Base-by-base conservation (phyloP, 2,797 vertebrate species). In the Botia kubotai region DNA sequence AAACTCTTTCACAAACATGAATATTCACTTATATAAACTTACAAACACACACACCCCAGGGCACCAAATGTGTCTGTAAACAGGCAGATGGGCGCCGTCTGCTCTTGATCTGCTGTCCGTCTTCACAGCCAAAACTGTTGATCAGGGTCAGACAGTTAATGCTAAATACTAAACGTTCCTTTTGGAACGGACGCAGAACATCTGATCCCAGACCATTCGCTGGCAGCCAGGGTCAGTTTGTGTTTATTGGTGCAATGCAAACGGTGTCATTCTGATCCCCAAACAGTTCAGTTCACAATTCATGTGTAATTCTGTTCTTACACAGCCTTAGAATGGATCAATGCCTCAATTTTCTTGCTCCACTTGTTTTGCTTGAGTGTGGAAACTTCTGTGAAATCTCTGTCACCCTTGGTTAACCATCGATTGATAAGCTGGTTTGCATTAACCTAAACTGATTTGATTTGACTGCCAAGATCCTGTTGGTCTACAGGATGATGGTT, bases 181-280 rank as follows among this genome's bases (percentile, higher is more conserved):
- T 66, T 65, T 33, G 52, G 48, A 79, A 46, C 43, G 53, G 43
- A 72, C 10, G 29, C 14, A 81, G 43, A 60, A 46, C 72, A 75
- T 75, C 66, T 82, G 77, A 80, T 84, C 74, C 52, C 12, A 10
- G 70, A 77, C 48, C 77, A n/a, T n/a, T n/a, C n/a, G n/a, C n/a
- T 17, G 43, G 2, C 13, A 3, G 13, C 29, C 2, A 0, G 33
- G n/a, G 19, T 17, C 6, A 77, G 3, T 77, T 46, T 66, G 57
- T 53, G 23, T 77, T 43, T 75, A 71, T 80, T 57, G 68, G 21
- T 80, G 7, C 26, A 85, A 58, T 79, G 50, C 72, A 79, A 81
- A 53, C 50, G 10, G 53, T 29, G 23, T 79, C 58, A 33, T 75
- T 60, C 23, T 46, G 57, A 60, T 57, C 29, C 58, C 39, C 29